Evolutionary conservation across 1,140 invertebrate genomes (phyloP).

Genomic region (Thalassaphorura encarpata): DNA sequence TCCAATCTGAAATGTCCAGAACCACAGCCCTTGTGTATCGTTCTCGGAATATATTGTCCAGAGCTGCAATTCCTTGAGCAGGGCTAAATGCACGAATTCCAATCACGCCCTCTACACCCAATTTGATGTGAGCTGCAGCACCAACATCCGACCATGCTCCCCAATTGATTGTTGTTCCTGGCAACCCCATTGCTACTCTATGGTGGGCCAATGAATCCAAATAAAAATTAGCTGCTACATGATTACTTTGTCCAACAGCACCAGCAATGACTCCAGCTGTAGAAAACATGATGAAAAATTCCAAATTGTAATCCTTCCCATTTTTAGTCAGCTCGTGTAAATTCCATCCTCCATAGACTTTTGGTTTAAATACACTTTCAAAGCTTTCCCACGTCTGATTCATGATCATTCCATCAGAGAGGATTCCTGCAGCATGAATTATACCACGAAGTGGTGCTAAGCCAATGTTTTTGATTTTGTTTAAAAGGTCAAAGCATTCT

Average conservation of each 20-base stretch:
- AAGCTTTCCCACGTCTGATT: conserved; percentile 16
- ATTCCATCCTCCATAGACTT: conserved; percentile 17
- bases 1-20: background rate
- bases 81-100: background rate
- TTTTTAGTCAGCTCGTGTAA: conserved; percentile 9
- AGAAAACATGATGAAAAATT: conserved; percentile 12
- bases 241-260: conserved; percentile 6
- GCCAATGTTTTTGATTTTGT: background rate
- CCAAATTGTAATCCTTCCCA: background rate
- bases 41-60: background rate
- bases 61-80: background rate
- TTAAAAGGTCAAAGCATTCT: conserved; percentile 1
- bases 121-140: background rate
- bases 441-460: conserved; percentile 16
- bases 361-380: conserved; percentile 5
- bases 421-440: conserved; percentile 13
- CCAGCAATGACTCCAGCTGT: background rate
- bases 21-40: background rate
- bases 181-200: conserved; percentile 1
- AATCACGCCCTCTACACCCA: background rate
- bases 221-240: conserved; percentile 6
- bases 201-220: conserved; percentile 6
- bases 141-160: conserved; percentile 2
- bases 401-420: background rate
- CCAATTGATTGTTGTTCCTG: conserved; percentile 11